phyloP scores from a whole-genome alignment of 2,888 invertebrate genomes.

The Anaspis maculata region DNA sequence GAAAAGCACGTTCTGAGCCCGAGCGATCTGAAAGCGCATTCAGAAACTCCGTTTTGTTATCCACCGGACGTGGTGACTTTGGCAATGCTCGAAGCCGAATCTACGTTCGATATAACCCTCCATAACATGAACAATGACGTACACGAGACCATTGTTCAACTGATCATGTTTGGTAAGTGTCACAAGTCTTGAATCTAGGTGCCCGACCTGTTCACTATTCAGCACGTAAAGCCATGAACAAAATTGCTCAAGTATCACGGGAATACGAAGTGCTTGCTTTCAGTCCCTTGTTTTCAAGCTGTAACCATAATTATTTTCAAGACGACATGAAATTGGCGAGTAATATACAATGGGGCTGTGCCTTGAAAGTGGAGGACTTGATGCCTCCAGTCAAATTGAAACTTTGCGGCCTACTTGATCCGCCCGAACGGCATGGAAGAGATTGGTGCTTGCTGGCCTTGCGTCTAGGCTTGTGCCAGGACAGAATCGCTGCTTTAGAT shows the following conservation, averaged over 20 bases:
- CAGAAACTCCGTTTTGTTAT: constrained; percentile 37
- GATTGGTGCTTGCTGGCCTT: constrained; percentile 73
- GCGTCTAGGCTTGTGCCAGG: constrained; percentile 48
- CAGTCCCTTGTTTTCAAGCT: neutral
- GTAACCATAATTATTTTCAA: constrained; percentile 18
- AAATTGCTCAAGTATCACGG: neutral
- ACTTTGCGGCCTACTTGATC: constrained; percentile 61
- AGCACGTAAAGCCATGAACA: too few species aligned
- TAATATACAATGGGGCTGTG: constrained; percentile 46
- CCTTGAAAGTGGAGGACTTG: constrained; percentile 51
- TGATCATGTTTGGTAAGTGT: constrained; percentile 48
- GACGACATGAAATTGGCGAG: constrained; percentile 34
- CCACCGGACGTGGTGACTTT: constrained; percentile 37
- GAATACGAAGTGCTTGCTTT: neutral
- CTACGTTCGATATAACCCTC: constrained; percentile 40
- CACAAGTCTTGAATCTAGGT: too few species aligned
- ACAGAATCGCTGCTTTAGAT: constrained; percentile 39
- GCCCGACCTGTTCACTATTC: too few species aligned
- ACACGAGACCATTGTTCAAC: constrained; percentile 48
- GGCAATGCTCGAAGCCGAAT: constrained; percentile 39
- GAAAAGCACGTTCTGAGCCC: constrained; percentile 60
- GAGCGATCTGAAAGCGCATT: constrained; percentile 45
- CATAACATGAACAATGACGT: constrained; percentile 43
- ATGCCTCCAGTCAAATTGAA: constrained; percentile 51
- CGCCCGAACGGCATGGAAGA: constrained; percentile 61